These are phyloP conservation scores for Phalacrocorax carbo DNA, from an alignment of 2,113 vertebrate species.

Conservation along the genomic window DNA sequence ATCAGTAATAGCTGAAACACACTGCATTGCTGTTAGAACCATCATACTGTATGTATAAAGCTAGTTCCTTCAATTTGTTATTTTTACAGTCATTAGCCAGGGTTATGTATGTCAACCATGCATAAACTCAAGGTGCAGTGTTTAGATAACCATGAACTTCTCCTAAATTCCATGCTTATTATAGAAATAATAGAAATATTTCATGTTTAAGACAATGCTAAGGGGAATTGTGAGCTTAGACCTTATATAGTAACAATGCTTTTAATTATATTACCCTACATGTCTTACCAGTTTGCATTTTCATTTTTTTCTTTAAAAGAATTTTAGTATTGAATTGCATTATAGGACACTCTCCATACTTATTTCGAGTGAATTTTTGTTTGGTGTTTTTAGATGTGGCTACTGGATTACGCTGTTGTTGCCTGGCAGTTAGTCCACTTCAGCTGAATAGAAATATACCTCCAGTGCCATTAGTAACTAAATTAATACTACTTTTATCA, in stretches of 20 bases:
- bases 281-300: not conserved
- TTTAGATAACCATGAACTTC: not conserved
- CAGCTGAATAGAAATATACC: not conserved
- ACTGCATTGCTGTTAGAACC: not conserved
- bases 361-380: not conserved
- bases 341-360: not conserved
- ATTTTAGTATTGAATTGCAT: not conserved
- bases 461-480: not conserved
- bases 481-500: not conserved
- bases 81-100: not conserved
- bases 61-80: not conserved
- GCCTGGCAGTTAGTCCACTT: not conserved
- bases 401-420: not conserved
- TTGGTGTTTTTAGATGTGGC: not conserved
- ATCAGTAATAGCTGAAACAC: not conserved
- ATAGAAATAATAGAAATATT: not conserved
- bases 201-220: not conserved
- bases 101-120: not conserved
- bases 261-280: not conserved
- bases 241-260: not conserved
- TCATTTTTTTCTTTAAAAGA: not conserved
- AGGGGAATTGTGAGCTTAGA: not conserved
- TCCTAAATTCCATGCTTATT: not conserved
- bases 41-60: not conserved
- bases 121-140: not conserved